Conservation (phyloP, 2,113 vertebrate genomes). For the Boleophthalmus pectinirostris region DNA sequence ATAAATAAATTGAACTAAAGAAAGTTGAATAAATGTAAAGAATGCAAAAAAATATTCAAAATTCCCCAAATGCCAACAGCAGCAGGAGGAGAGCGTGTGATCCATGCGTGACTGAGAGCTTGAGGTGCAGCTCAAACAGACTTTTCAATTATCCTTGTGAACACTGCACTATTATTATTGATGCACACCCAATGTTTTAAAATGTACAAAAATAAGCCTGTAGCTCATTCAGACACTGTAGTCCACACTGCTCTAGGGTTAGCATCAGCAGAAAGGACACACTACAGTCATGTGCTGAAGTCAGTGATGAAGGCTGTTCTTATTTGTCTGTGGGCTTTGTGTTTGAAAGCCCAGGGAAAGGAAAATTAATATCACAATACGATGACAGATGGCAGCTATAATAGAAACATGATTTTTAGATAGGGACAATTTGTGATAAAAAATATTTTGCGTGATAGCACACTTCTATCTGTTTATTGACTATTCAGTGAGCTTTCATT, state of each 20-base stretch:
- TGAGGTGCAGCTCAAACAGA: conserved; percentile 8
- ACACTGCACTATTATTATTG: not conserved
- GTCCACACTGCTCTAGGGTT: conserved; percentile 31
- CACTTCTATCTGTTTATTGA: too few species aligned
- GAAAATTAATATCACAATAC: conserved; percentile 46
- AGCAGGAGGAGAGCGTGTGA: conserved; percentile 20
- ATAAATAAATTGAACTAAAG: not conserved
- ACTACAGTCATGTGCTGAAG: conserved; percentile 44
- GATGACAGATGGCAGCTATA: conserved; percentile 41
- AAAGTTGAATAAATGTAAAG: not conserved
- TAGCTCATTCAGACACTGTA: not conserved
- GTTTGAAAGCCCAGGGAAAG: conserved; percentile 34
- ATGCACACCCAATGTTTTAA: not conserved
- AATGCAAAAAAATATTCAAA: not conserved
- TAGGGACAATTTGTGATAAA: not conserved
- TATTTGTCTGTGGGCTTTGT: conserved; percentile 1
- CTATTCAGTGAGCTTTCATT: too few species aligned
- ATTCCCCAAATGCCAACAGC: not conserved
- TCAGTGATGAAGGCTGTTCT: conserved; percentile 2
- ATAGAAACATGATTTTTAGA: not conserved
- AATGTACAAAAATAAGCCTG: not conserved
- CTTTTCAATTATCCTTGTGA: not conserved
- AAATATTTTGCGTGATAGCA: too few species aligned
- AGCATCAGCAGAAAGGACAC: conserved; percentile 30
- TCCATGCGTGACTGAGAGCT: conserved; percentile 19